Base-by-base conservation (phyloP, 92 coral and sea anemone species). In the Umimayanthus kanabou region DNA sequence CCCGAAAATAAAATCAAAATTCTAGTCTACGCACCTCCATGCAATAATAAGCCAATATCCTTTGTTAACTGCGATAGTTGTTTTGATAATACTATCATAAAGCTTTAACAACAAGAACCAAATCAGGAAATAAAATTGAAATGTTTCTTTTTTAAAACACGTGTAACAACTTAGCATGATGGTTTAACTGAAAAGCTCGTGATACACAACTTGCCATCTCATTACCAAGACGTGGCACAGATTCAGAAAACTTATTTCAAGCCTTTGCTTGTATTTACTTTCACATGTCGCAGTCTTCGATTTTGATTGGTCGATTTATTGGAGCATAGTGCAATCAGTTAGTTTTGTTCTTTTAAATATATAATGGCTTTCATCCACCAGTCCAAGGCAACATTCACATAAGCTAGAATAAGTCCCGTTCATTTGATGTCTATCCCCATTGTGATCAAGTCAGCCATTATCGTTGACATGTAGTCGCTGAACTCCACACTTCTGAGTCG, bases 241-340 rank as follows among this genome's bases (percentile, higher is more conserved):
- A 1, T 43, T 82, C 25, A 26, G 45, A 3, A 66, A 64, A 30
- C n/a, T 37, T 50, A 5, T 47, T 13, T 79, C 86, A 14, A 49
- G 20, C n/a, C 33, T 43, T 70, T 83, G 77, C 55, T 67, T 83
- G 78, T 43, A 26, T 42, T 71, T 70, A 22, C 74, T 69, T 73
- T 67, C 61, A 82, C 77, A 47, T 82, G 86, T 39, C 73, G 25
- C 40, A 5, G 28, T 45, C 66, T 69, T n/a, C 77, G 18, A 23
- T 45, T 73, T 45, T 83, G 87, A 83, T 83, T 83, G 87, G 87
- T 11, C 23, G 30, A 71, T 26, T 25, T 70, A 49, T 39, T 23
- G 26, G 39, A 20, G 37, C 67, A 83, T 26, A 29, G 6, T 25
- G 39, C 77, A 6, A 45, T 29, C 66, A 47, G 61, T 43, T 71